Evolutionary conservation across 2,797 vertebrate genomes (phyloP).

Genomic region (Limosa lapponica): DNA sequence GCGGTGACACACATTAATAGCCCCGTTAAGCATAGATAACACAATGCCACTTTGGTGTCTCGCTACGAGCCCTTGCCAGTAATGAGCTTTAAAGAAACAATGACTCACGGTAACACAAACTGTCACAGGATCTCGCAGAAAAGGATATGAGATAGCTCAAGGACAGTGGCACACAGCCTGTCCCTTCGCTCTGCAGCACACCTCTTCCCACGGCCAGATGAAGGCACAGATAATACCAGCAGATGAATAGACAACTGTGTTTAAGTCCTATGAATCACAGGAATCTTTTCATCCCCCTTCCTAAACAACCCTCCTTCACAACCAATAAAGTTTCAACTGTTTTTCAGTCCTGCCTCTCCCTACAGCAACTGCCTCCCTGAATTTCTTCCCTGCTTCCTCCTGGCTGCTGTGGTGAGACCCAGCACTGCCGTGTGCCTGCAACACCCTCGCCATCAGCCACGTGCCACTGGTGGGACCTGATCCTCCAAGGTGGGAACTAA

Average conservation of each 20-base stretch:
- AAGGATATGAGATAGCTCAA: constrained; percentile 51
- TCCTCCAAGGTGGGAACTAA: neutral
- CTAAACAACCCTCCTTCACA: neutral
- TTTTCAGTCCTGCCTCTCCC: neutral
- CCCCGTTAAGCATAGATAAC: constrained; percentile 52
- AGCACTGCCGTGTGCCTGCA: accelerated
- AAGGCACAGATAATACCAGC: constrained; percentile 16
- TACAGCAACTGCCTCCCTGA: neutral
- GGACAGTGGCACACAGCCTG: constrained; percentile 14
- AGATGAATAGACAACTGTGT: constrained; percentile 34
- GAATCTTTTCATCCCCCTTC: constrained; percentile 25
- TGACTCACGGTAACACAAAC: constrained; percentile 65
- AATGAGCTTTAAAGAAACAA: constrained; percentile 66
- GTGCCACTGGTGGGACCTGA: neutral
- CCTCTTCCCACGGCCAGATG: constrained; percentile 53
- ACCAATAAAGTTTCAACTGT: constrained; percentile 43
- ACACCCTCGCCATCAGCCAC: accelerated
- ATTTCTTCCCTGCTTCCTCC: neutral
- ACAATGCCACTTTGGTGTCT: constrained; percentile 17
- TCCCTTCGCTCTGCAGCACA: constrained; percentile 22
- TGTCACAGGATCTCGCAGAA: constrained; percentile 47
- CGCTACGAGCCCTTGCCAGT: constrained; percentile 34
- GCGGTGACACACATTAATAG: constrained; percentile 46
- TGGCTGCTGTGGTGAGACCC: accelerated
- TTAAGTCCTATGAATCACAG: constrained; percentile 25